A percentile compares a stretch with the other conserved stretches of the same genome.
These are phyloP conservation scores for Ammodytes marinus DNA, from an alignment of 2,113 vertebrate species.

Conservation along the genomic window DNA sequence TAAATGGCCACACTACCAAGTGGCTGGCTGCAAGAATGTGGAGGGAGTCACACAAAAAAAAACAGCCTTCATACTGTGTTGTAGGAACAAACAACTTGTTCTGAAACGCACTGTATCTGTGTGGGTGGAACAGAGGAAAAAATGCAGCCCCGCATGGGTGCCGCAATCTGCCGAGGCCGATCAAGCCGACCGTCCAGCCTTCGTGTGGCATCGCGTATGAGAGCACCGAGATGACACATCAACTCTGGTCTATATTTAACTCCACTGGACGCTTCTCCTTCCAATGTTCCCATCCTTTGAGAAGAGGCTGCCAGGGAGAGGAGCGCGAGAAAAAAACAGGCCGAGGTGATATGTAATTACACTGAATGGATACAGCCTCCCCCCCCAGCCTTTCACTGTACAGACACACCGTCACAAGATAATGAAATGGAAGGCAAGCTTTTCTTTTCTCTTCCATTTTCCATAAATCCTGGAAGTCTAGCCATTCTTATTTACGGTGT, in stretches of 20 bases:
- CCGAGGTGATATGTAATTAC: slow-evolving; percentile 77
- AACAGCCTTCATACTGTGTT: slow-evolving; percentile 50
- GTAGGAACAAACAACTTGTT: slow-evolving; percentile 52
- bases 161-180: slow-evolving; percentile 65
- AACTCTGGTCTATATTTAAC: slow-evolving; percentile 78
- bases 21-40: slow-evolving; percentile 32
- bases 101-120: slow-evolving; percentile 36
- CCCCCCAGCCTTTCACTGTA: slow-evolving; percentile 70
- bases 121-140: slow-evolving; percentile 53
- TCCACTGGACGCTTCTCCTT: slow-evolving; percentile 66
- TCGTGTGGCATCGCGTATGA: slow-evolving; percentile 61
- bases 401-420: slow-evolving; percentile 54
- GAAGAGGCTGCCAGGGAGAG: slow-evolving; percentile 65
- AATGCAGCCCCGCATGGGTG: slow-evolving; percentile 41
- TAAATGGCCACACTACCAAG: slow-evolving; percentile 48
- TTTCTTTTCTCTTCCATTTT: slow-evolving; percentile 43
- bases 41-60: slow-evolving; percentile 38
- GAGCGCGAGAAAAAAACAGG: slow-evolving; percentile 63
- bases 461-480: slow-evolving; percentile 63
- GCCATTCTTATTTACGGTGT: slow-evolving; percentile 64
- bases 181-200: slow-evolving; percentile 51
- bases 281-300: slow-evolving; percentile 76
- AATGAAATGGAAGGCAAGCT: slow-evolving; percentile 68
- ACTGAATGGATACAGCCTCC: slow-evolving; percentile 71
- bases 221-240: slow-evolving; percentile 75